Evolutionary conservation across 2,888 invertebrate genomes (phyloP).

Genomic region (Deroplatys truncata): DNA sequence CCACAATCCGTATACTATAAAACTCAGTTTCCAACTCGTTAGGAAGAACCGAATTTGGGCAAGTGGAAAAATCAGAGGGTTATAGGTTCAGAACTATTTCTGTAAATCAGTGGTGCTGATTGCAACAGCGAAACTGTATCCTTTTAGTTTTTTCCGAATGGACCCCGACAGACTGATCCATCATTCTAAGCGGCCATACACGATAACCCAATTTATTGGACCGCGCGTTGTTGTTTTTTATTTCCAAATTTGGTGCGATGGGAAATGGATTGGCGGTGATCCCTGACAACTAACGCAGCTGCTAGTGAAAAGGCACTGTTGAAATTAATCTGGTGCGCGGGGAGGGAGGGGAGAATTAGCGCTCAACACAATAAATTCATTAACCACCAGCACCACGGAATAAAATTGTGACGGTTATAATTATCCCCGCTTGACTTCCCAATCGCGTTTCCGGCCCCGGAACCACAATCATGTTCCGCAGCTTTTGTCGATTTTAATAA

Average conservation of each 20-base stretch:
- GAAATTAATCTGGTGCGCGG: background rate
- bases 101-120: no score
- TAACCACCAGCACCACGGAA: background rate
- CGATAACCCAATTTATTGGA: background rate
- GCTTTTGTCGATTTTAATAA: background rate
- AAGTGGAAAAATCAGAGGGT: no score
- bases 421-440: background rate
- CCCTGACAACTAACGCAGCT: background rate
- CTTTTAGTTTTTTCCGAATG: background rate
- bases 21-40: no score
- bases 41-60: no score
- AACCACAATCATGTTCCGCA: background rate
- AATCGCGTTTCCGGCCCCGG: background rate
- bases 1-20: no score
- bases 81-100: no score
- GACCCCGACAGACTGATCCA: background rate
- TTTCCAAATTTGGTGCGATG: background rate
- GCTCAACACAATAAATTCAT: background rate
- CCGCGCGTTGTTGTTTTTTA: background rate
- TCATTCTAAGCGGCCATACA: background rate
- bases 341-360: background rate
- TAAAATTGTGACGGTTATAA: background rate
- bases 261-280: background rate
- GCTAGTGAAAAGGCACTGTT: background rate
- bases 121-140: background rate